Percentiles rank a stretch among this genome's conserved stretches.
Evolutionary conservation across 2,797 vertebrate genomes (phyloP).

Genomic region (Macroramphosus scolopax): DNA sequence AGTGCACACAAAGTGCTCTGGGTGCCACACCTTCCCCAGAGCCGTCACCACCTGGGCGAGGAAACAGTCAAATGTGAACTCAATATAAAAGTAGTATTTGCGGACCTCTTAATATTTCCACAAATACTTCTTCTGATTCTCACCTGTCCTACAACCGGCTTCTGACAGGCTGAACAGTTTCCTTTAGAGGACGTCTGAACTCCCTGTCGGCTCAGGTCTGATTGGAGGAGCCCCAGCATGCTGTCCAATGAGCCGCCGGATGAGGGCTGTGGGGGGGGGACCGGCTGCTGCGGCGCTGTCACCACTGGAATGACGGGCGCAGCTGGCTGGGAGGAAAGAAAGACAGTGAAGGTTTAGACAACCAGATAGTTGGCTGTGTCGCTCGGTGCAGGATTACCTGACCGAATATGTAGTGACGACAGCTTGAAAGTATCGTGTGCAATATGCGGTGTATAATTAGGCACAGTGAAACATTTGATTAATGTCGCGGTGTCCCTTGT

Average conservation of each 20-base stretch:
- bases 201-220: constrained; percentile 87
- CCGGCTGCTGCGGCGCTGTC: constrained; percentile 59
- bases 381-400: too few relatives aligned
- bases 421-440: too few relatives aligned
- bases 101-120: too few relatives aligned
- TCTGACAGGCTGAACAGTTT: constrained; percentile 88
- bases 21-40: constrained; percentile 90
- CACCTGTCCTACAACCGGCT: constrained; percentile 91
- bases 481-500: too few relatives aligned
- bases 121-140: too few relatives aligned
- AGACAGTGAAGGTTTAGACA: too few relatives aligned
- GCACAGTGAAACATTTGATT: too few relatives aligned
- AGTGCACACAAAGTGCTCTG: constrained; percentile 89
- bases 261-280: constrained; percentile 55
- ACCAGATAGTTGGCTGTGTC: too few relatives aligned
- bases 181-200: constrained; percentile 89
- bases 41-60: constrained; percentile 85
- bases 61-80: neutral
- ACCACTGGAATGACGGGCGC: constrained; percentile 64
- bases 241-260: constrained; percentile 85
- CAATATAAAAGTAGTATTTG: too few relatives aligned
- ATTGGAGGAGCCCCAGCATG: constrained; percentile 91
- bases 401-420: too few relatives aligned
- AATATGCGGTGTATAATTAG: too few relatives aligned
- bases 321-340: constrained; percentile 62